These are phyloP conservation scores for Nothoprocta perdicaria DNA, from an alignment of 2,113 vertebrate species.

Conservation along the genomic window DNA sequence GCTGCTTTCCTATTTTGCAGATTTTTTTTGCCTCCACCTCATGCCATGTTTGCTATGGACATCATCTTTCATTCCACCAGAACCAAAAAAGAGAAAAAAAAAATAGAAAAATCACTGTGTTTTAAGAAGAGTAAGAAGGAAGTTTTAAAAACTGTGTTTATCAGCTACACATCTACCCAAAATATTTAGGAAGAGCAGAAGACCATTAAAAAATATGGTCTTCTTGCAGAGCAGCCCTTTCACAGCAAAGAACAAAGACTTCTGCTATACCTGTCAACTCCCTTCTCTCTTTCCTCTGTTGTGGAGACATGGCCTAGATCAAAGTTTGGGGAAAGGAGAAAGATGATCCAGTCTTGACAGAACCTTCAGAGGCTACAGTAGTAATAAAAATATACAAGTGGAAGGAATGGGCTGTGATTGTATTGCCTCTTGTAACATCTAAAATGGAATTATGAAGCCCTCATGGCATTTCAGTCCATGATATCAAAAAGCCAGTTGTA, in stretches of 20 bases:
- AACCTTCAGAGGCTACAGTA: neutral
- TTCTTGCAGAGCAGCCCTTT: neutral
- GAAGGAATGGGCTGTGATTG: neutral
- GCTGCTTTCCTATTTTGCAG: neutral
- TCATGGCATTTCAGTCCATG: neutral
- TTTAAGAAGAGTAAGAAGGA: neutral
- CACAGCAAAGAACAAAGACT: neutral
- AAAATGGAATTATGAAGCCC: neutral
- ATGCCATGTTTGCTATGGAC: neutral
- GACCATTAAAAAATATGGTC: neutral
- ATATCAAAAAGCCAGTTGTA: neutral
- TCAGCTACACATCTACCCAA: neutral
- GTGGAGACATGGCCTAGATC: neutral
- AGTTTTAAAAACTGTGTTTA: neutral
- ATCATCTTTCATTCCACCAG: neutral
- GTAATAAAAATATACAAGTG: neutral
- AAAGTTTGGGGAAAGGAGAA: neutral
- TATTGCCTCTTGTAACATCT: neutral
- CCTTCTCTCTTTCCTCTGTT: neutral
- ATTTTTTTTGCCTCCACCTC: neutral
- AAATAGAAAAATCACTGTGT: neutral
- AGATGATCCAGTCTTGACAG: neutral
- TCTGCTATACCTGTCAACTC: neutral
- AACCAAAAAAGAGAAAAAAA: neutral
- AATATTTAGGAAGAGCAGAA: neutral